These are phyloP conservation scores for Malaclemys terrapin DNA, from an alignment of 2,113 vertebrate species.

Conservation along the genomic window DNA sequence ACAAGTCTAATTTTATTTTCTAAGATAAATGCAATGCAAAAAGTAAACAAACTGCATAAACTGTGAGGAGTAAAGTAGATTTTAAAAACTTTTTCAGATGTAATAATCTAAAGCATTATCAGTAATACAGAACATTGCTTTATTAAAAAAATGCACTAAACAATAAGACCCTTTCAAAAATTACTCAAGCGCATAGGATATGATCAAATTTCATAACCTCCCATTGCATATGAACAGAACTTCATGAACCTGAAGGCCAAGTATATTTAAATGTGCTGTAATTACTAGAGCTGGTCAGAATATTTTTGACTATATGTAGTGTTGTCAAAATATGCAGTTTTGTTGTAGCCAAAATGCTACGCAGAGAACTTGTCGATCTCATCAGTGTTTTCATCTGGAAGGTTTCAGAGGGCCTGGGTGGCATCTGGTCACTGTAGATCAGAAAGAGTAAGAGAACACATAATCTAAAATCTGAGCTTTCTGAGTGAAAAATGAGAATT, in stretches of 20 bases:
- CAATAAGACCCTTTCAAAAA: not conserved
- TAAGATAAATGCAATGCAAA: not conserved
- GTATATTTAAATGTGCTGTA: not conserved
- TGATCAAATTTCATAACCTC: not conserved
- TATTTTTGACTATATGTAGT: not conserved
- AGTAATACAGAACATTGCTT: slow-evolving; percentile 54
- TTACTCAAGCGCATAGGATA: not conserved
- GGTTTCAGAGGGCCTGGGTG: not conserved
- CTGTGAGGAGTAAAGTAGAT: not conserved
- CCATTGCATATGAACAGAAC: not conserved
- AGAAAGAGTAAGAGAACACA: not conserved
- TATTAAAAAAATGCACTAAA: not conserved
- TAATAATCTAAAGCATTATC: not conserved
- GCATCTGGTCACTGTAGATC: not conserved
- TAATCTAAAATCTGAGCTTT: not conserved
- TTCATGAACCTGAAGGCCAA: not conserved
- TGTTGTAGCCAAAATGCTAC: not conserved
- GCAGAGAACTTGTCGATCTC: not conserved
- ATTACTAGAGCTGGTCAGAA: accelerated
- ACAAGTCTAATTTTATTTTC: not conserved
- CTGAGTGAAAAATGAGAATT: not conserved
- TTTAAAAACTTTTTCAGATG: slow-evolving; percentile 6
- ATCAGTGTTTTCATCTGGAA: not conserved
- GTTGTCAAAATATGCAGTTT: not conserved
- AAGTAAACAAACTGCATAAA: not conserved